Evolutionary conservation across 2,797 vertebrate genomes (phyloP).

Genomic region (Tympanoctomys barrerae): DNA sequence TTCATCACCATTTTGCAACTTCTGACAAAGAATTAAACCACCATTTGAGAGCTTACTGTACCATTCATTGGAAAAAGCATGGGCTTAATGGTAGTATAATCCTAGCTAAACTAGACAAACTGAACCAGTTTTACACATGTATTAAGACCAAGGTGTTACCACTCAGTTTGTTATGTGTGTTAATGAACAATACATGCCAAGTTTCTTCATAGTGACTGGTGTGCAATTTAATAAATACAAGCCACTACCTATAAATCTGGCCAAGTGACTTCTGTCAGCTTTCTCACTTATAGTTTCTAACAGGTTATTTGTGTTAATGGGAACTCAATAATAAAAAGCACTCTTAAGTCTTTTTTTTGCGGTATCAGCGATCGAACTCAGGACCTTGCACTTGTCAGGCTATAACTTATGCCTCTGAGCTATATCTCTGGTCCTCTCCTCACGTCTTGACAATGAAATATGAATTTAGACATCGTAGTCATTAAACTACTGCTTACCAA

Average conservation of each 20-base stretch:
- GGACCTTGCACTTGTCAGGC: too few species aligned
- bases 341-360: neutral
- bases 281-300: slow-evolving; percentile 19
- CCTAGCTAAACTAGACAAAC: neutral
- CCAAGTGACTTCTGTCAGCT: neutral
- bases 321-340: slow-evolving; percentile 10
- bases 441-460: slow-evolving; percentile 33
- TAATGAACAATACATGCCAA: neutral
- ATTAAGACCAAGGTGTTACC: neutral
- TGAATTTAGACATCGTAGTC: slow-evolving; percentile 1
- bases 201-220: slow-evolving; percentile 1
- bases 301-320: neutral
- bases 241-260: slow-evolving; percentile 17
- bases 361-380: too few species aligned
- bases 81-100: neutral
- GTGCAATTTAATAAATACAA: slow-evolving; percentile 28
- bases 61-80: neutral
- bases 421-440: neutral
- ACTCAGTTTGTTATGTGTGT: neutral
- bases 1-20: slow-evolving; percentile 48
- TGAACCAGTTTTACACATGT: slow-evolving; percentile 24
- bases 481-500: slow-evolving; percentile 20
- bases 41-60: neutral
- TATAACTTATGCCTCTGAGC: too few species aligned
- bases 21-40: slow-evolving; percentile 45